phyloP scores from a whole-genome alignment of 1,140 invertebrate genomes.

The Grapholita molesta region DNA sequence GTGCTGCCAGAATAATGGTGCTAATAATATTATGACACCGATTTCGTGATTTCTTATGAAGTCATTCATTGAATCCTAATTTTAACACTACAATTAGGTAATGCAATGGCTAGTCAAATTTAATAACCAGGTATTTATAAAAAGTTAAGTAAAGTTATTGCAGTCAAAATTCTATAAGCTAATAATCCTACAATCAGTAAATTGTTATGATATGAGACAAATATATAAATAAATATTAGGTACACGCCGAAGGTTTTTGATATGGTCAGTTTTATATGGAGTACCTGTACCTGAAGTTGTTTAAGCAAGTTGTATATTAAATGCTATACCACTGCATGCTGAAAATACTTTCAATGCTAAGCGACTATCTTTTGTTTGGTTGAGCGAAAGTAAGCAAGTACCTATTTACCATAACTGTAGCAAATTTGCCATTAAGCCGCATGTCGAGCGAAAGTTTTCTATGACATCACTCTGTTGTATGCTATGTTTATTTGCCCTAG shows the following conservation, averaged over 20 bases:
- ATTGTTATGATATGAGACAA: too few species aligned
- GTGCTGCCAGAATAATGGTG: background rate
- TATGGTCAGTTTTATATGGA: too few species aligned
- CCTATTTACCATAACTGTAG: background rate
- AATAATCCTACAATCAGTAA: too few species aligned
- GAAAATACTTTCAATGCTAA: background rate
- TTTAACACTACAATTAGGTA: background rate
- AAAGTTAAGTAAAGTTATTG: too few species aligned
- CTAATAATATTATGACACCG: constrained; percentile 7
- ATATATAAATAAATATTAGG: too few species aligned
- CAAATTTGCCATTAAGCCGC: background rate
- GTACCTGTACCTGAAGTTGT: background rate
- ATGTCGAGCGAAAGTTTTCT: background rate
- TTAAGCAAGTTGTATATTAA: background rate
- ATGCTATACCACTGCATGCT: background rate
- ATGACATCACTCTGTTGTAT: background rate
- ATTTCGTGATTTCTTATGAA: background rate
- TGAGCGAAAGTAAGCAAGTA: background rate
- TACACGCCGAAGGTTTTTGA: too few species aligned
- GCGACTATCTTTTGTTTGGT: background rate
- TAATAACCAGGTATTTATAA: too few species aligned
- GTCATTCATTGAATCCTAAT: background rate
- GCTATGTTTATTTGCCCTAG: background rate
- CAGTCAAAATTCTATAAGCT: too few species aligned
- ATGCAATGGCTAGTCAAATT: too few species aligned